Conservation (phyloP, 2,888 invertebrate genomes). For the Lithophane leautieri region DNA sequence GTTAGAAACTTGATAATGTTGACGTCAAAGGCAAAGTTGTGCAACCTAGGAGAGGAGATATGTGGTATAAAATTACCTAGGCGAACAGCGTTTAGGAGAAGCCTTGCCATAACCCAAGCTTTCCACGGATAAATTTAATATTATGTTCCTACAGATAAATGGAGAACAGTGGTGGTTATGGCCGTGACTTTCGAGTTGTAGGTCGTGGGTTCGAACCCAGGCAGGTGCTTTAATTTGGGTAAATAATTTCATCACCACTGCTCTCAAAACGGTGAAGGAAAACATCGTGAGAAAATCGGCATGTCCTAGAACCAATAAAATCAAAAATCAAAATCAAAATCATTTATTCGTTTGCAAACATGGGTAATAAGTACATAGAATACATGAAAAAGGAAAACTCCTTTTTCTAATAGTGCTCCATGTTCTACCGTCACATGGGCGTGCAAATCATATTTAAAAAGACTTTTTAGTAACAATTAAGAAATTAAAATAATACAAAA, state of each 20-base stretch:
- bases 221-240: neutral
- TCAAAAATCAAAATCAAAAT: too few relatives aligned
- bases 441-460: too few relatives aligned
- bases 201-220: neutral
- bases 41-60: neutral
- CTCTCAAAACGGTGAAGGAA: neutral
- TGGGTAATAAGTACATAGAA: too few relatives aligned
- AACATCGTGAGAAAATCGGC: neutral
- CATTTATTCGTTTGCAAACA: too few relatives aligned
- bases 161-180: too few relatives aligned
- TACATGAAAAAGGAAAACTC: too few relatives aligned
- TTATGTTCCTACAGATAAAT: too few relatives aligned
- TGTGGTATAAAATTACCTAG: neutral
- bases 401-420: too few relatives aligned
- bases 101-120: neutral
- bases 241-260: neutral
- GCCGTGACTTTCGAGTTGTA: neutral
- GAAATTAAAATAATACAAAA: too few relatives aligned
- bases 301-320: neutral
- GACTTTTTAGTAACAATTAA: too few relatives aligned
- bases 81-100: neutral
- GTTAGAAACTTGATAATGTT: constrained; percentile 38
- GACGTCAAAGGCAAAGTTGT: neutral
- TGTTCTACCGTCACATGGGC: too few relatives aligned
- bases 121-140: too few relatives aligned